Evolutionary conservation across 2,888 invertebrate species (phyloP), one percentile per base, ranked within the genome.

Genomic region (Thera britannica): DNA sequence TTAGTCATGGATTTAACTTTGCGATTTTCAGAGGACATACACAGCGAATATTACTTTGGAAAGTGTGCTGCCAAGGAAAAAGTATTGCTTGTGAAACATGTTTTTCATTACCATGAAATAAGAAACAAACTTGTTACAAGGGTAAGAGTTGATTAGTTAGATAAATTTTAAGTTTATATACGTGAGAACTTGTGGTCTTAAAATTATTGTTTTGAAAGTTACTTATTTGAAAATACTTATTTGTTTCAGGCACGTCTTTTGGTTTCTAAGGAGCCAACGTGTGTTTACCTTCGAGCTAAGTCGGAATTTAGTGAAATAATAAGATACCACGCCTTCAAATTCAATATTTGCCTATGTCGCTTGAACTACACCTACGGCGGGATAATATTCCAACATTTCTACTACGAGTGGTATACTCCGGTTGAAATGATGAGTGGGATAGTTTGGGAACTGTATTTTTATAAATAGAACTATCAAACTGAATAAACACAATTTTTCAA

Each of bases 361-460:
- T n/a, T 79, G 4, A n/a, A 72, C 0, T 68, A 77, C n/a, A 70
- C 65, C 6, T 75, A 76, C 35, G 34, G n/a, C 0, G 72, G 62
- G 0, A 0, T 1, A 0, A 46, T 56, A 1, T 54, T 6, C 9
- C 9, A 46, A 0, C 71, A 73, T 59, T 62, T 55, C 36, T 82
- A 73, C 56, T 83, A 76, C 52, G 81, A 83, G 46, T 83, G 82
- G 81, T 82, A 72, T 61, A 49, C 80, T 1, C 80, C 81, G 0
- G 72, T 79, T 8, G 74, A 77, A 66, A 75, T 81, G 75, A 71
- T 67, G 44, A 46, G 62, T 11, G 58, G 63, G 8, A 75, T 80
- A n/a, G 4, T 68, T 2, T 83, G 81, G 82, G 76, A 79, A 23
- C 34, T 83, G 62, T 77, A 63, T 65, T 78, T 81, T 64, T 82